Evolutionary conservation across 2,113 vertebrate species (phyloP).

Genomic region (Dipodomys ordii): DNA sequence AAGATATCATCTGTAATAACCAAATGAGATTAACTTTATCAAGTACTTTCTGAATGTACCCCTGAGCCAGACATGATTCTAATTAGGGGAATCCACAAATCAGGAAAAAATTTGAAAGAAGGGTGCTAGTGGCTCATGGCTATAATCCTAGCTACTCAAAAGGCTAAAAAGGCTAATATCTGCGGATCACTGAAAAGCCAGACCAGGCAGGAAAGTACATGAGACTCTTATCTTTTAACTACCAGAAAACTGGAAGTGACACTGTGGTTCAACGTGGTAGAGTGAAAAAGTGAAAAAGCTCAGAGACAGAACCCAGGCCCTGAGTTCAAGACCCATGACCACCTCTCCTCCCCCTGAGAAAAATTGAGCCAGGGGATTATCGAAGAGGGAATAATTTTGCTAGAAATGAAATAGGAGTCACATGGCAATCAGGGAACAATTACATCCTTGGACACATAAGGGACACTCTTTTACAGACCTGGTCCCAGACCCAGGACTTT

Average conservation of each 20-base stretch:
- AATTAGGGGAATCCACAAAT: background rate
- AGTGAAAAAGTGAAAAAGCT: too few relatives aligned
- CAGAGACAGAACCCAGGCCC: too few relatives aligned
- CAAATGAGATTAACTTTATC: slow-evolving; percentile 16
- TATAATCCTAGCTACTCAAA: too few relatives aligned
- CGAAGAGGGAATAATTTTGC: slow-evolving; percentile 44
- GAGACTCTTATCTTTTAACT: too few relatives aligned
- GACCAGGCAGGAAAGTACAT: too few relatives aligned
- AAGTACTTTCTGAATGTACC: slow-evolving; percentile 29
- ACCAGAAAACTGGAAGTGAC: too few relatives aligned
- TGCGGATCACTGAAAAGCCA: too few relatives aligned
- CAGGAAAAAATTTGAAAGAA: background rate
- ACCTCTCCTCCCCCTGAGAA: background rate
- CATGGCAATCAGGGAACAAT: background rate
- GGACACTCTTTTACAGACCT: background rate
- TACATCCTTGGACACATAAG: slow-evolving; percentile 30
- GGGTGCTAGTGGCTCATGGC: too few relatives aligned
- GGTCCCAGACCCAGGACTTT: slow-evolving; percentile 19
- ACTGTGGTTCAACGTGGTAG: too few relatives aligned
- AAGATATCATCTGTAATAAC: slow-evolving; percentile 6
- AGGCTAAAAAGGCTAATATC: too few relatives aligned
- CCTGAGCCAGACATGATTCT: background rate
- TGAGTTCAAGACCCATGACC: too few relatives aligned
- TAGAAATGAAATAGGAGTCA: background rate
- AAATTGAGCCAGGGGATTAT: slow-evolving; percentile 12